These are phyloP conservation scores for Penaeus chinensis DNA, from an alignment of 1,140 invertebrate species.

Conservation along the genomic window DNA sequence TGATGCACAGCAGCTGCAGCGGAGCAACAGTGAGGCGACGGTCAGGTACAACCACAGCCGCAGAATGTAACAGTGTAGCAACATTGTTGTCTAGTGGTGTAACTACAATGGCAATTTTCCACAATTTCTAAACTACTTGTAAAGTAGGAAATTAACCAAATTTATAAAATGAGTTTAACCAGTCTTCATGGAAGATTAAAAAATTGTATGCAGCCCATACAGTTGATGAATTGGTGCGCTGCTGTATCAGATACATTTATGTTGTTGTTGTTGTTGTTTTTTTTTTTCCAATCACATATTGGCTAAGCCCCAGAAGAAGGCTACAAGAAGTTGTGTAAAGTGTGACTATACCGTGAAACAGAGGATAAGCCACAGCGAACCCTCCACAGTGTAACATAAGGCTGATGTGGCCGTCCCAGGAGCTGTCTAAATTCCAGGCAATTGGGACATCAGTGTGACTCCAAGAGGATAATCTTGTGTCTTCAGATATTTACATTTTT, in stretches of 20 bases:
- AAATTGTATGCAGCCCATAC: constrained; percentile 11
- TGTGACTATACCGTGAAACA: constrained; percentile 32
- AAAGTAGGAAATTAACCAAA: constrained; percentile 19
- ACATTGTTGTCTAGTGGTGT: constrained; percentile 39
- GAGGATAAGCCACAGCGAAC: constrained; percentile 52
- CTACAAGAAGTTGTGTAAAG: constrained; percentile 38
- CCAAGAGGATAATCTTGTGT: background rate
- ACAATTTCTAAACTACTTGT: constrained; percentile 36
- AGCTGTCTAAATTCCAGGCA: constrained; percentile 46
- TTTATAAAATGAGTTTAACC: background rate
- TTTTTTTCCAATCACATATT: background rate
- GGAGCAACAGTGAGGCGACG: constrained; percentile 22
- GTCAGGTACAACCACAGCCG: constrained; percentile 31
- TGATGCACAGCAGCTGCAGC: constrained; percentile 13
- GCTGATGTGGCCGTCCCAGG: constrained; percentile 52
- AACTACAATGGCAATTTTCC: constrained; percentile 44
- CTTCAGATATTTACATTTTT: constrained; percentile 16
- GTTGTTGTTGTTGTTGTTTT: too few species aligned
- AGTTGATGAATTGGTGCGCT: too few species aligned
- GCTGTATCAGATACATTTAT: constrained; percentile 4
- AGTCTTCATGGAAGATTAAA: constrained; percentile 30
- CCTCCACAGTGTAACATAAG: constrained; percentile 56
- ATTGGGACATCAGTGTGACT: constrained; percentile 51
- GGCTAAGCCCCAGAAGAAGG: constrained; percentile 30
- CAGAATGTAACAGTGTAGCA: constrained; percentile 45